Percentiles rank a stretch among this genome's conserved stretches.
Conservation (phyloP, 2,113 vertebrate genomes). For the Zingel zingel region DNA sequence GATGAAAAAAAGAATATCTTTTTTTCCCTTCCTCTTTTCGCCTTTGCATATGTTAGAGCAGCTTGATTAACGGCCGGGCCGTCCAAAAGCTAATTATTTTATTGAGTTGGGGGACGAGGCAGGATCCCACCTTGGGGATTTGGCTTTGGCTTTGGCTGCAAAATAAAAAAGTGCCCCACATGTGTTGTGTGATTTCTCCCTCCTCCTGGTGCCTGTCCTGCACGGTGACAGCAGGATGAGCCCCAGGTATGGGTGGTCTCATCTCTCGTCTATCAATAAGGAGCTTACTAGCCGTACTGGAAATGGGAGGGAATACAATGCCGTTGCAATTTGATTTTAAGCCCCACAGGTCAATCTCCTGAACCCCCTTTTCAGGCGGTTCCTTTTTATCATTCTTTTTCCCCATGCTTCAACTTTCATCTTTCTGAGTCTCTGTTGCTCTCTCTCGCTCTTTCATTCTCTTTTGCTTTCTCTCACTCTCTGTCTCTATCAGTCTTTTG, state of each 20-base stretch:
- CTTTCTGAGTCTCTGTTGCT: conserved; percentile 8
- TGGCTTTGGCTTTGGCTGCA: conserved; percentile 82
- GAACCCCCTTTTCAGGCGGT: conserved; percentile 74
- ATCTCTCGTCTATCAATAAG: conserved; percentile 88
- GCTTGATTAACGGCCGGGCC: conserved; percentile 85
- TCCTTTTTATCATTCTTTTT: conserved; percentile 64
- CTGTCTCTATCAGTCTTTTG: conserved; percentile 35
- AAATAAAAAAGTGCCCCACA: conserved; percentile 75
- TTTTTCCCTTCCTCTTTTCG: conserved; percentile 46
- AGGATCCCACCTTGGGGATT: conserved; percentile 84
- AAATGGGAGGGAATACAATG: conserved; percentile 86
- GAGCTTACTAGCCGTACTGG: conserved; percentile 83
- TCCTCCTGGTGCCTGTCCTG: conserved; percentile 68
- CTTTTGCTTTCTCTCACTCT: conserved; percentile 17
- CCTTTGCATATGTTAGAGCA: conserved; percentile 83
- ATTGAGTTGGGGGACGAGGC: conserved; percentile 83
- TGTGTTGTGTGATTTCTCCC: conserved; percentile 78
- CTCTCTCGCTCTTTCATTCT: conserved; percentile 20
- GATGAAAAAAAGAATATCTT: conserved; percentile 78
- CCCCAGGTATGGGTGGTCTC: conserved; percentile 87
- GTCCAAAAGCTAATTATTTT: conserved; percentile 88
- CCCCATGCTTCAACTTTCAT: conserved; percentile 53
- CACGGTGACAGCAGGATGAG: conserved; percentile 80
- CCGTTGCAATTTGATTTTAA: conserved; percentile 85
- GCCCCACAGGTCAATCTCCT: conserved; percentile 85